Base-by-base conservation (phyloP, 1,140 invertebrate species). In the Drosophila oshimai region DNA sequence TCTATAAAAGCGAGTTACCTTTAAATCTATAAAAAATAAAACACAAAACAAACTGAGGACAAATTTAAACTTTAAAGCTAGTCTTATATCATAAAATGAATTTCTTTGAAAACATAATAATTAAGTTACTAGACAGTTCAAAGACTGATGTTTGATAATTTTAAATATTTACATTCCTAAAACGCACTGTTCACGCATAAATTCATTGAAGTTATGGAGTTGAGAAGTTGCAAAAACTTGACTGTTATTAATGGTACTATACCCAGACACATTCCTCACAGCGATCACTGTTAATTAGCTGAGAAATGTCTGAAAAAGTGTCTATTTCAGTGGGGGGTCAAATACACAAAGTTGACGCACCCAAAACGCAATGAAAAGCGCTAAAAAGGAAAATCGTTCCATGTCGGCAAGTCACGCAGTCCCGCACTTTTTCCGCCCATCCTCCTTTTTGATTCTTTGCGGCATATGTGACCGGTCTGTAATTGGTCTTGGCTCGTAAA, bases 401-500 rank as follows among this genome's bases (percentile, higher is more conserved):
- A 45, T 54, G 70, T 55, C 39, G 81, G 57, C 58, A 62, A 44
- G 58, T 62, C 81, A 86, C 81, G 81, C 81, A 80, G 42, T 65
- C 29, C 26, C 17, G 9, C 55, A 46, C 24, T 15, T 60, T 34
- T 47, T n/a, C 26, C 58, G 28, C 39, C 37, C 47, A 6, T 44
- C 24, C 51, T 26, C 39, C 24, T 15, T 13, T 47, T 26, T 41
- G 45, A 42, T 37, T 60, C 26, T 49, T 37, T 50, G 53, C 71
- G 50, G 51, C 58, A 78, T 74, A 61, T 78, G 54, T 71, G 42
- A 44, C 24, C 17, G 41, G 60, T 36, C 60, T 75, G 57, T 76
- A 86, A 87, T 80, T 86, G 79, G 72, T 62, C 81, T 76, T 76
- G 71, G 49, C 62, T 76, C 81, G 67, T 86, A 86, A 86, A 86